Percentiles rank a stretch among this genome's conserved stretches.
These are phyloP conservation scores for Thripadectes ignobilis DNA, from an alignment of 2,797 vertebrate species.

Conservation along the genomic window DNA sequence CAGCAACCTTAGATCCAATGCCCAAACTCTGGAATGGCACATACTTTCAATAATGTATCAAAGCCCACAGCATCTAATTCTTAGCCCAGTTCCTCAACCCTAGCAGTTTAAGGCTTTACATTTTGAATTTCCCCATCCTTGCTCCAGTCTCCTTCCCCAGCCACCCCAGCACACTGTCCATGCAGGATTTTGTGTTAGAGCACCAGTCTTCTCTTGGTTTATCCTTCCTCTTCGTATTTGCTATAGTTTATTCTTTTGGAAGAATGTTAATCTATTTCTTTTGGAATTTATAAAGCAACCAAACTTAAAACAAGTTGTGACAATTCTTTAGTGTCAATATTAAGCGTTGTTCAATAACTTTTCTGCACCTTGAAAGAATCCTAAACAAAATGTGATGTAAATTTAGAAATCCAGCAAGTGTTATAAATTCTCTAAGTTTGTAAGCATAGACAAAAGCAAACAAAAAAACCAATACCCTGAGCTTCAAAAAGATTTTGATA, in stretches of 20 bases:
- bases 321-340: background rate
- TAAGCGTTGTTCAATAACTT: background rate
- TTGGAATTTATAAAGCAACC: background rate
- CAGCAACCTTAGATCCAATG: background rate
- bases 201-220: background rate
- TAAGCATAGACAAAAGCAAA: constrained; percentile 37
- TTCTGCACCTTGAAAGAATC: background rate
- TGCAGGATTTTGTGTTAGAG: background rate
- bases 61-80: background rate
- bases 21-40: background rate
- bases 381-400: background rate
- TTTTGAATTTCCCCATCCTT: background rate
- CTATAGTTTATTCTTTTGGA: background rate
- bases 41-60: rapidly evolving
- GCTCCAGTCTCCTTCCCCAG: background rate
- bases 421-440: background rate
- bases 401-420: background rate
- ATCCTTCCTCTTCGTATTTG: background rate
- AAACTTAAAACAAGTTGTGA: background rate
- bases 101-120: background rate
- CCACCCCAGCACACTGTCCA: background rate
- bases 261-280: background rate
- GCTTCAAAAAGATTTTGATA: constrained; percentile 71
- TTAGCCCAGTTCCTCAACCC: background rate
- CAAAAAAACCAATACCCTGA: constrained; percentile 58